These are phyloP conservation scores for Aspidapion aeneum DNA, from an alignment of 2,888 invertebrate genomes.

Conservation along the genomic window DNA sequence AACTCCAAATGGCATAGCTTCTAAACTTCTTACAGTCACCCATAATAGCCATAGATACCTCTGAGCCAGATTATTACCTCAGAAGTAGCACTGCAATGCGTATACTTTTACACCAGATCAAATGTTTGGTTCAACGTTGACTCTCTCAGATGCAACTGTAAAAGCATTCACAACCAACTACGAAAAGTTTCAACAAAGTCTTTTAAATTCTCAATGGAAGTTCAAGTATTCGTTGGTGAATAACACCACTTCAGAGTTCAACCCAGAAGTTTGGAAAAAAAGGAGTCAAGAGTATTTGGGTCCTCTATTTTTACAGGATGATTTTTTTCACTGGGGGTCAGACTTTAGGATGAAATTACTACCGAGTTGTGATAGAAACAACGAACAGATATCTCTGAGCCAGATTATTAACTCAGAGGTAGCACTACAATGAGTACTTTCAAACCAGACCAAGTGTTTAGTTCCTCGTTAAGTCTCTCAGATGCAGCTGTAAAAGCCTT, in stretches of 20 bases:
- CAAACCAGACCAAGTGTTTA: conserved; percentile 44
- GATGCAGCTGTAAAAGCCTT: conserved; percentile 42
- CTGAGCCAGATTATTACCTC: conserved; percentile 31
- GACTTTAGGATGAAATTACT: conserved; percentile 86
- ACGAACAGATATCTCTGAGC: conserved; percentile 31
- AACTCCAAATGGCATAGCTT: conserved; percentile 69
- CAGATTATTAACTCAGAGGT: conserved; percentile 33
- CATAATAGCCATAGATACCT: conserved; percentile 37
- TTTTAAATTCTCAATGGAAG: conserved; percentile 54
- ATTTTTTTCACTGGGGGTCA: conserved; percentile 79
- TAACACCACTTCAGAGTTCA: conserved; percentile 48
- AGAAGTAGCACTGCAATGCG: conserved; percentile 44
- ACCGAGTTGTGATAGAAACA: conserved; percentile 71
- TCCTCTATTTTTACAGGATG: conserved; percentile 73
- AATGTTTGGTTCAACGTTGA: conserved; percentile 41
- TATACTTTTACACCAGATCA: conserved; percentile 48
- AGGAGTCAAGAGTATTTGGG: conserved; percentile 45
- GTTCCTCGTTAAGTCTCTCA: conserved; percentile 44
- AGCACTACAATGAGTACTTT: conserved; percentile 48
- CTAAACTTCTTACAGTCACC: conserved; percentile 69
- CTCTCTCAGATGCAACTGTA: conserved; percentile 43
- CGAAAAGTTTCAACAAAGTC: conserved; percentile 37
- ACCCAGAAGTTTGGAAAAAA: conserved; percentile 47
- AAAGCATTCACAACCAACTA: conserved; percentile 44
- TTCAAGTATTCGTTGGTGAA: conserved; percentile 45